phyloP scores from a whole-genome alignment of 2,888 invertebrate genomes.

The Falcaria lacertinaria region DNA sequence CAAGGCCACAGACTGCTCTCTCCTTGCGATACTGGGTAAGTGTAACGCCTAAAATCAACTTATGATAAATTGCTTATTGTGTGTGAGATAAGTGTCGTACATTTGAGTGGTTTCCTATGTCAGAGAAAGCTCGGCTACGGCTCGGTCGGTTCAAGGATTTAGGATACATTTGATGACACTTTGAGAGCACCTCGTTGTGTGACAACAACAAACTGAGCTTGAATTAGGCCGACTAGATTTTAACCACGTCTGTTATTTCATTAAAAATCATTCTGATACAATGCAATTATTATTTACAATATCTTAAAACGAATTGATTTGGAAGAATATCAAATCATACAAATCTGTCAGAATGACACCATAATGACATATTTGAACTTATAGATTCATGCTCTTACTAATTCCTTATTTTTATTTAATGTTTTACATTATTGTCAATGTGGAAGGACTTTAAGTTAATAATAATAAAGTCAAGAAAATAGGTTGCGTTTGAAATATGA shows the following conservation, averaged over 20 bases:
- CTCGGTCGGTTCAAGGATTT: slow-evolving; percentile 47
- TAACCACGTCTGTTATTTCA: background rate
- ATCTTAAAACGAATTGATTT: no score
- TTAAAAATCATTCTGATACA: no score
- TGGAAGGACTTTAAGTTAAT: no score
- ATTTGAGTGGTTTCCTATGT: slow-evolving; percentile 73
- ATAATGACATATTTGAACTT: no score
- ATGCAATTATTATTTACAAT: no score
- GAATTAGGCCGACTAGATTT: background rate
- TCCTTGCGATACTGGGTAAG: slow-evolving; percentile 72
- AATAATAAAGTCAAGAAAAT: no score
- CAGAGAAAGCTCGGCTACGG: slow-evolving; percentile 58
- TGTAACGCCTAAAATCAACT: slow-evolving; percentile 73
- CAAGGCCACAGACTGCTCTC: slow-evolving; percentile 71
- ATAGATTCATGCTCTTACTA: no score
- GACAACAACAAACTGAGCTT: background rate
- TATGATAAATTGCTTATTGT: slow-evolving; percentile 77
- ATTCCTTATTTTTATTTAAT: no score
- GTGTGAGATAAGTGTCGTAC: slow-evolving; percentile 66
- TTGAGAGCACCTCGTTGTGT: slow-evolving; percentile 11
- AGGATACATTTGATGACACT: slow-evolving; percentile 44
- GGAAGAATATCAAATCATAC: no score
- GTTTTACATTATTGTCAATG: no score
- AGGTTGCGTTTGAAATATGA: no score
- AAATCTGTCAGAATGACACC: no score